A percentile compares a stretch with the other conserved stretches of the same genome.
These are phyloP conservation scores for Phyllotreta cruciferae DNA, from an alignment of 2,888 invertebrate genomes.

Conservation along the genomic window DNA sequence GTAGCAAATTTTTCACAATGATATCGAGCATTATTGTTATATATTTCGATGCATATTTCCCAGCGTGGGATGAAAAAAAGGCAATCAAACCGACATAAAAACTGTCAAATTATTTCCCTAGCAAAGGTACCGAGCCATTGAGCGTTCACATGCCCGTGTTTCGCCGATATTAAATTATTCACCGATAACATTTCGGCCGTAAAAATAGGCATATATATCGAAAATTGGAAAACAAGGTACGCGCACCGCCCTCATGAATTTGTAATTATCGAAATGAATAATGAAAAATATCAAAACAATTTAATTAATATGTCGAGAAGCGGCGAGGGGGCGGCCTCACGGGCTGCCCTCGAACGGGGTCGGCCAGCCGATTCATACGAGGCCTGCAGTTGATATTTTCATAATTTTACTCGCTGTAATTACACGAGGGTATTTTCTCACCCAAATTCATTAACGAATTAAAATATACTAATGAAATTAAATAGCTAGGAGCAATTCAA, in stretches of 20 bases:
- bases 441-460: too few relatives aligned
- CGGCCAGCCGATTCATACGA: constrained; percentile 16
- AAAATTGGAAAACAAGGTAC: constrained; percentile 16
- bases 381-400: constrained; percentile 53
- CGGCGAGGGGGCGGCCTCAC: constrained; percentile 3
- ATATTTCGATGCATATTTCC: too few relatives aligned
- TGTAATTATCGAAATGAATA: constrained; percentile 27
- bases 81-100: constrained; percentile 1
- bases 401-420: constrained; percentile 43
- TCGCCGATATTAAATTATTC: constrained; percentile 14
- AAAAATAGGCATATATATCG: constrained; percentile 11
- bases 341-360: constrained; percentile 17
- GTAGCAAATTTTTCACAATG: too few relatives aligned
- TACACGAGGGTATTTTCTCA: too few relatives aligned
- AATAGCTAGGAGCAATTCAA: too few relatives aligned
- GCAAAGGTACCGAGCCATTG: neutral
- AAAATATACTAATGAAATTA: too few relatives aligned
- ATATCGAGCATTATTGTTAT: too few relatives aligned
- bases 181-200: constrained; percentile 6
- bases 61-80: neutral
- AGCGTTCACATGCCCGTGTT: constrained; percentile 8
- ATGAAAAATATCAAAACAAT: constrained; percentile 35
- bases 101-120: constrained; percentile 4
- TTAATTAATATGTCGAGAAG: constrained; percentile 29
- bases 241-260: constrained; percentile 15